Percentiles rank a stretch among this genome's conserved stretches.
Evolutionary conservation across 2,888 invertebrate genomes (phyloP).

Genomic region (Rapana venosa): DNA sequence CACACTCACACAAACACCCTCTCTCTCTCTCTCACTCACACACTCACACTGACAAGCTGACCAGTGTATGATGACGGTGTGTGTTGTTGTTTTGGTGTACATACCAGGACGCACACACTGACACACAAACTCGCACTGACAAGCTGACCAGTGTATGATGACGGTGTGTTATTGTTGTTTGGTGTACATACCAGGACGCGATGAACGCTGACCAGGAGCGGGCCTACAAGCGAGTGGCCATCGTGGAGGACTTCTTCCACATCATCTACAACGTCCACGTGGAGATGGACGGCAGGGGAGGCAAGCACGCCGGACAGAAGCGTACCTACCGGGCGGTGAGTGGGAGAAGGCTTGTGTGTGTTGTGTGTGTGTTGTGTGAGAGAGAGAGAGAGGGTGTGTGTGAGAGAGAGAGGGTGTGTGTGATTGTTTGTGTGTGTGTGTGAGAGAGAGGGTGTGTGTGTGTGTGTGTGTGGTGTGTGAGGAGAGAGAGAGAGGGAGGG

Average conservation of each 20-base stretch:
- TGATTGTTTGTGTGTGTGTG: neutral
- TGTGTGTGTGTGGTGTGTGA: neutral
- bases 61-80: no score
- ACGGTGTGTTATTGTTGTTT: neutral
- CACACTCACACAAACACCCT: no score
- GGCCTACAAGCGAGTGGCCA: constrained; percentile 92
- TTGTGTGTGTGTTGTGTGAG: no score
- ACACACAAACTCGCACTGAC: neutral
- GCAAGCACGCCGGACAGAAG: constrained; percentile 98
- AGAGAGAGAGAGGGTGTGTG: no score
- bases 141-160: neutral
- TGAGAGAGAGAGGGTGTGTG: no score
- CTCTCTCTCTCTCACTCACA: neutral
- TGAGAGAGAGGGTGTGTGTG: neutral
- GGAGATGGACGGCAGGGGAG: constrained; percentile 91
- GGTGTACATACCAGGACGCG: constrained; percentile 1
- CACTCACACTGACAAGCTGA: neutral
- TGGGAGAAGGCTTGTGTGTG: constrained; percentile 52
- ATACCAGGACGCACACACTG: neutral
- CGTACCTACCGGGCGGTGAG: constrained; percentile 96
- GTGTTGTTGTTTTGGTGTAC: neutral
- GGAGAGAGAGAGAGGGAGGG: no score
- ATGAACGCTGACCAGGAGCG: constrained; percentile 55
- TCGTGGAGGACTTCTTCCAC: constrained; percentile 98
- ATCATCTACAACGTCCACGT: constrained; percentile 97